Evolutionary conservation across 1,140 invertebrate species (phyloP), one percentile per base, ranked within the genome.

Genomic region (Stenopsyche tienmushanensis): DNA sequence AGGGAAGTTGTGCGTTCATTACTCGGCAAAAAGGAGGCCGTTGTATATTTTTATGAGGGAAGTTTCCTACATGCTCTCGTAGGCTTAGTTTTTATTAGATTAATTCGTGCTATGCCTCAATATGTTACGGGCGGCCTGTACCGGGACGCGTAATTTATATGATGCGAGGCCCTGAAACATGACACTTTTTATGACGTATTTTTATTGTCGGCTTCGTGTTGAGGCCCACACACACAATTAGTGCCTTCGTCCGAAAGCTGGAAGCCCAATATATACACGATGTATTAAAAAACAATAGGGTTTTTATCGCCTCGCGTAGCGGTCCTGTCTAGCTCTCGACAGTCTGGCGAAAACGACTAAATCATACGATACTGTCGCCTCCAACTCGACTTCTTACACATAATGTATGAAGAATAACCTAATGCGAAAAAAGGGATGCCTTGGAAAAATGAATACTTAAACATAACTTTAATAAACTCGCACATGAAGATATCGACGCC

Each of bases 191-290:
- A n/a, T n/a, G n/a, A n/a, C n/a, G n/a, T n/a, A n/a, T n/a, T 66
- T 66, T 66, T 66, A 66, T 66, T 57, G 53, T n/a, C n/a, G n/a
- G n/a, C n/a, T n/a, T n/a, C n/a, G n/a, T n/a, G 42, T 57, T 49
- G 10, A 39, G 10, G 24, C 15, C 24, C 34, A 50, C 54, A 64
- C 53, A 64, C 53, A 64, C 63, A 64, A 64, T 64, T 64, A 64
- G 53, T 47, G 52, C 24, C 29, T 29, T 23, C 63, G 34, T 41
- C 62, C 62, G 25, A 10, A n/a, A n/a, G 49, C 21, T 41, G n/a
- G 20, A n/a, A 47, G 45, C 5, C n/a, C 45, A 47, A 15, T 15
- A 15, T 20, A 17, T 8, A 41, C n/a, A 41, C 20, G 15, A 7
- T 47, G 45, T 47, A 15, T 47, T n/a, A 47, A 17, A 17, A 47